Base-by-base conservation (phyloP, 2,113 vertebrate species). In the Phylloscopus trochiloides region DNA sequence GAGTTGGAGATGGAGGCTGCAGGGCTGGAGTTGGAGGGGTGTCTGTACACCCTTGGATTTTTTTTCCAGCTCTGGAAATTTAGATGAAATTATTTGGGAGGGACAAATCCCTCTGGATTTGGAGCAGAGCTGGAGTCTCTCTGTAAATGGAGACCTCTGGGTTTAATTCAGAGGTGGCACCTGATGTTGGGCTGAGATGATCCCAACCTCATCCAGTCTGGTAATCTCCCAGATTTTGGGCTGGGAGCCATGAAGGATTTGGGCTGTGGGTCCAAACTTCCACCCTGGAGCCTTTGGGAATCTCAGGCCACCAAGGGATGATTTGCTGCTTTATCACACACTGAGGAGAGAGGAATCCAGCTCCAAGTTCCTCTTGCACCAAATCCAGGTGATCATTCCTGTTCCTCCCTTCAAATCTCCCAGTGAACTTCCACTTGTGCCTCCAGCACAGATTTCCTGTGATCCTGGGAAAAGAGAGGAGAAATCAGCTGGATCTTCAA, bases 321-420 rank as follows among this genome's bases (percentile, higher is more conserved):
- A 18, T 68, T 22, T 59, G 2, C n/a, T 89, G 57, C 59, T 43
- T 58, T 32, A 15, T 52, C 57, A 36, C 26, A 14, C 12, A 10
- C 22, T 0, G 0, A 31, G 21, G 1, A 59, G 38, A 26, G 34
- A n/a, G 4, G 8, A 54, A 32, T 57, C 45, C 47, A 43, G 14
- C 16, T 48, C 24, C 19, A 12, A 18, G 14, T 11, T 48, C 43
- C 62, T 65, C 28, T 28, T 45, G 28, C 4, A 16, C 15, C 1
- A 1, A 43, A 43, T 25, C 47, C 77, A 28, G 55, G 2, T 1
- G 29, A 28, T 32, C 26, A 12, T 66, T 42, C 29, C 34, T 63
- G 29, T 26, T 70, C 65, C 51, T 47, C 31, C 34, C 43, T 42
- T 51, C 50, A 31, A 12, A 21, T 16, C 58, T 73, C 40, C 32